A percentile compares a stretch with the other conserved stretches of the same genome.
These are phyloP conservation scores for Poeciliopsis prolifica DNA, from an alignment of 2,113 vertebrate species.

Conservation along the genomic window DNA sequence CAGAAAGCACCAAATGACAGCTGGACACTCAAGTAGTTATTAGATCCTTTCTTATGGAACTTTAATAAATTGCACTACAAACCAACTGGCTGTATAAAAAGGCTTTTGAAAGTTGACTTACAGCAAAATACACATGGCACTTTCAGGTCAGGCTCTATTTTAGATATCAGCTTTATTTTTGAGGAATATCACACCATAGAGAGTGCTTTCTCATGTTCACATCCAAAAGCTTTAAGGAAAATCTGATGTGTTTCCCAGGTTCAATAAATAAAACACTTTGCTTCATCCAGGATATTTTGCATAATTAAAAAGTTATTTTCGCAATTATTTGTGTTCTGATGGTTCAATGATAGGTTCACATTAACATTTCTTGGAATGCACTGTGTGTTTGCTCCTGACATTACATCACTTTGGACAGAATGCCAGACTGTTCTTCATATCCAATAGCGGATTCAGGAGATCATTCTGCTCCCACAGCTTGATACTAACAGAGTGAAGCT, in stretches of 20 bases:
- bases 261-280: constrained; percentile 12
- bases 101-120: not conserved
- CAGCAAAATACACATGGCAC: not conserved
- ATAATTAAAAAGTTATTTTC: not conserved
- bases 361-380: not conserved
- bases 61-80: not conserved
- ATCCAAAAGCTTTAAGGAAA: constrained; percentile 11
- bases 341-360: not conserved
- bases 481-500: constrained; percentile 58
- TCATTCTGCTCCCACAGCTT: constrained; percentile 66
- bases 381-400: not conserved
- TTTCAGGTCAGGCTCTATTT: constrained; percentile 14
- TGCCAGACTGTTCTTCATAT: constrained; percentile 53
- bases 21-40: constrained; percentile 13
- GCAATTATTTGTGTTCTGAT: not conserved
- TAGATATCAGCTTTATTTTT: constrained; percentile 16
- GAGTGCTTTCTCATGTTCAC: constrained; percentile 47
- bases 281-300: not conserved
- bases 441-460: constrained; percentile 53
- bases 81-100: constrained; percentile 3
- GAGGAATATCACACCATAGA: constrained; percentile 19
- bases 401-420: constrained; percentile 44
- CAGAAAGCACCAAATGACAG: constrained; percentile 34
- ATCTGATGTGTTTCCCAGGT: constrained; percentile 13
- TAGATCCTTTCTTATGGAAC: constrained; percentile 7